These are phyloP conservation scores for Oscheius onirici DNA, from an alignment of 2,888 invertebrate genomes.

Conservation along the genomic window DNA sequence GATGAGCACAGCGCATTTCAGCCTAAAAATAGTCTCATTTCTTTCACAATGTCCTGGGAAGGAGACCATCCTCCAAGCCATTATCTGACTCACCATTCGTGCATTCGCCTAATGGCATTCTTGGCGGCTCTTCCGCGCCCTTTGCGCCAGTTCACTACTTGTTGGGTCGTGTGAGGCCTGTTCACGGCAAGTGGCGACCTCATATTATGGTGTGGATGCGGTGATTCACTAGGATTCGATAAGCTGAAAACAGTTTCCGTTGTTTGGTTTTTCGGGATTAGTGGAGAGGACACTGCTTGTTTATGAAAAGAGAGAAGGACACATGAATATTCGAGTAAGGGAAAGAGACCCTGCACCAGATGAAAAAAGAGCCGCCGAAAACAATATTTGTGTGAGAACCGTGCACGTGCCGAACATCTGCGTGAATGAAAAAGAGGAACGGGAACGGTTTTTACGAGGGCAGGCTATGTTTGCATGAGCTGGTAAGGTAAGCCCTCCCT, in stretches of 20 bases:
- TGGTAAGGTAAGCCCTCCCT: background rate
- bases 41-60: background rate
- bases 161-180: slow-evolving; percentile 51
- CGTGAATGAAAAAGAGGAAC: slow-evolving; percentile 10
- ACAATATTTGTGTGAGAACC: background rate
- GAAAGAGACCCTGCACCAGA: background rate
- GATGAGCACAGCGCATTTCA: slow-evolving; percentile 7
- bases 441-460: slow-evolving; percentile 9
- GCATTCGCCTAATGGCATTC: slow-evolving; percentile 28
- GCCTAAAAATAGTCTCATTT: slow-evolving; percentile 6
- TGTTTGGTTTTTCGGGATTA: background rate
- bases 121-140: slow-evolving; percentile 49
- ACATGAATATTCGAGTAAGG: slow-evolving; percentile 2
- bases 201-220: slow-evolving; percentile 39
- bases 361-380: background rate
- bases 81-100: slow-evolving; percentile 22
- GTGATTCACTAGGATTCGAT: slow-evolving; percentile 32
- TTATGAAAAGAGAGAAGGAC: slow-evolving; percentile 1
- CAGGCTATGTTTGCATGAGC: slow-evolving; percentile 9
- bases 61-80: background rate
- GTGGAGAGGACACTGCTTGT: background rate
- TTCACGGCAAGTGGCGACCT: slow-evolving; percentile 54
- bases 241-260: slow-evolving; percentile 11
- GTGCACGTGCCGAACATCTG: slow-evolving; percentile 15
- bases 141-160: slow-evolving; percentile 48